phyloP scores from a whole-genome alignment of 2,797 vertebrate genomes.

The Mus caroli region DNA sequence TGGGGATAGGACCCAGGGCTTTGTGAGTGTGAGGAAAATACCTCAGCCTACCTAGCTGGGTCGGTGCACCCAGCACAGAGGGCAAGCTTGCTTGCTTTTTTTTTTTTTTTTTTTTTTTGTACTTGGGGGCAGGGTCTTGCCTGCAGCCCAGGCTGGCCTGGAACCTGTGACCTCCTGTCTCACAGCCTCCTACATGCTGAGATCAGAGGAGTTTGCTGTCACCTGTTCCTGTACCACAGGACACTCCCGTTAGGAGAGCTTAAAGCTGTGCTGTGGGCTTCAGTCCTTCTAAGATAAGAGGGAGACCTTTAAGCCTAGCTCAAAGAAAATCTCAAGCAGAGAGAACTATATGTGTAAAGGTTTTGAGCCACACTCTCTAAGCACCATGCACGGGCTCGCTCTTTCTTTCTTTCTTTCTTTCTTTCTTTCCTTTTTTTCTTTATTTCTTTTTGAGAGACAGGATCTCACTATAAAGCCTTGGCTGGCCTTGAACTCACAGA shows the following conservation, averaged over 20 bases:
- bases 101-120: not conserved
- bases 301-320: not conserved
- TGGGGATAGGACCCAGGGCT: not conserved
- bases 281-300: conserved; percentile 18
- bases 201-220: not conserved
- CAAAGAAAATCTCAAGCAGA: not conserved
- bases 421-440: too few relatives aligned
- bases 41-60: not conserved
- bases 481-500: not conserved
- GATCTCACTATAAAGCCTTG: not conserved
- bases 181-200: not conserved
- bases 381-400: not conserved
- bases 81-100: not conserved
- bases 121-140: not conserved
- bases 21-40: not conserved
- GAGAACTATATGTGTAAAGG: not conserved
- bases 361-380: not conserved
- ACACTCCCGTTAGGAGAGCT: not conserved
- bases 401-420: not conserved
- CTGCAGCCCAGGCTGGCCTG: not conserved
- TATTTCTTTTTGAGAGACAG: not conserved
- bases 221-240: not conserved
- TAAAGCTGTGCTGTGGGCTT: not conserved
- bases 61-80: too few relatives aligned
- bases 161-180: not conserved